Evolutionary conservation across 2,797 vertebrate genomes (phyloP).

Genomic region (Chaunax sp.): DNA sequence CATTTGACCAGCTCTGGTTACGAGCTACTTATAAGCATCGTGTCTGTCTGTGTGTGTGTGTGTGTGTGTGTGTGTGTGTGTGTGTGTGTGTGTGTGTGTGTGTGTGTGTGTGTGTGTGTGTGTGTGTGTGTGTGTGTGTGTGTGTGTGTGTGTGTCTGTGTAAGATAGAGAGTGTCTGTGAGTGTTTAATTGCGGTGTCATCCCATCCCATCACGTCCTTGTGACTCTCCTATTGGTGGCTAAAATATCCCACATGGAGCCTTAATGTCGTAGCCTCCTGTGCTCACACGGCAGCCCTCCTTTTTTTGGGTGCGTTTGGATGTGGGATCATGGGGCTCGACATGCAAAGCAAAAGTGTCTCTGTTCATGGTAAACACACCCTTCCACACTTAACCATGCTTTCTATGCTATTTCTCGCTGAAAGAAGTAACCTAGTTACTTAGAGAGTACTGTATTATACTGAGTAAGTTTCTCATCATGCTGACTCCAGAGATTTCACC

Average conservation of each 20-base stretch:
- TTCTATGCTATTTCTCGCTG: constrained; percentile 5
- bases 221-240: constrained; percentile 69
- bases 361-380: constrained; percentile 22
- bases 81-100: constrained; percentile 13
- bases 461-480: constrained; percentile 52
- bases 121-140: not conserved
- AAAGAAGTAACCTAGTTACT: constrained; percentile 11
- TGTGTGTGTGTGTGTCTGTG: not conserved
- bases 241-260: constrained; percentile 83
- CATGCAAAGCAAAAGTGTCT: constrained; percentile 46
- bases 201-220: constrained; percentile 56
- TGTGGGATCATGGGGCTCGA: constrained; percentile 47
- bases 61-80: constrained; percentile 29
- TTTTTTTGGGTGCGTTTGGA: constrained; percentile 66
- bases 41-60: constrained; percentile 16
- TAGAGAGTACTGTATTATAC: not conserved
- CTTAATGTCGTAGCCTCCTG: constrained; percentile 64
- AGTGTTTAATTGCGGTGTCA: constrained; percentile 66
- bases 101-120: constrained; percentile 22
- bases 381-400: not conserved
- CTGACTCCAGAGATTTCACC: constrained; percentile 66
- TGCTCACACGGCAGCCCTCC: constrained; percentile 59
- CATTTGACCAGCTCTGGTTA: constrained; percentile 77
- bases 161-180: constrained; percentile 47
- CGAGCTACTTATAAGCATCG: constrained; percentile 80